phyloP scores from a whole-genome alignment of 2,797 vertebrate species.

The Leptodactylus fallax region DNA sequence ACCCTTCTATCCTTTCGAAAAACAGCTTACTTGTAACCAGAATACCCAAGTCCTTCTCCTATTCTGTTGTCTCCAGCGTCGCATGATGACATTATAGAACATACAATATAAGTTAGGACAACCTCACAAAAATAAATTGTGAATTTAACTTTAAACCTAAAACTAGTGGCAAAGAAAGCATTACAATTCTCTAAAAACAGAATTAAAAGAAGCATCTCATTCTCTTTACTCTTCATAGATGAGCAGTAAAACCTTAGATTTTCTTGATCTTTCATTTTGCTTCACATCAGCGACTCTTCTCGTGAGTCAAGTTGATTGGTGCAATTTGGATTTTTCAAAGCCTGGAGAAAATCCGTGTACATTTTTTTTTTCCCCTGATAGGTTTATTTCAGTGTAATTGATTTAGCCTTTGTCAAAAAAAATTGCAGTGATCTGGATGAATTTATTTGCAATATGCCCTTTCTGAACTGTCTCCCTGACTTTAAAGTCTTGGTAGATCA shows the following conservation, averaged over 20 bases:
- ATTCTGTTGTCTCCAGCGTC: background rate
- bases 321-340: constrained; percentile 43
- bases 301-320: constrained; percentile 30
- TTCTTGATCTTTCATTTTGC: constrained; percentile 15
- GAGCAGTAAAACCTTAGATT: background rate
- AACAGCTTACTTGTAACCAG: too few species aligned
- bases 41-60: too few species aligned
- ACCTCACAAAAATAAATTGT: background rate
- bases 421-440: constrained; percentile 38
- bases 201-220: background rate
- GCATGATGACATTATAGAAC: background rate
- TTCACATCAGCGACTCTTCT: constrained; percentile 2
- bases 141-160: too few species aligned
- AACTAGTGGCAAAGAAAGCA: background rate
- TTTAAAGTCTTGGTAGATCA: constrained; percentile 34
- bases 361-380: constrained; percentile 33
- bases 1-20: too few species aligned
- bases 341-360: constrained; percentile 40
- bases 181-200: background rate
- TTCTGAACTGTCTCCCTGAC: constrained; percentile 22
- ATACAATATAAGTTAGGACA: too few species aligned
- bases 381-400: constrained; percentile 45
- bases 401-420: constrained; percentile 47
- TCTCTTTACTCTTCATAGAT: background rate
- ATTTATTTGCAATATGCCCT: constrained; percentile 41